Base-by-base conservation (phyloP, 2,888 invertebrate species). In the Acanthosepion lycidas region DNA sequence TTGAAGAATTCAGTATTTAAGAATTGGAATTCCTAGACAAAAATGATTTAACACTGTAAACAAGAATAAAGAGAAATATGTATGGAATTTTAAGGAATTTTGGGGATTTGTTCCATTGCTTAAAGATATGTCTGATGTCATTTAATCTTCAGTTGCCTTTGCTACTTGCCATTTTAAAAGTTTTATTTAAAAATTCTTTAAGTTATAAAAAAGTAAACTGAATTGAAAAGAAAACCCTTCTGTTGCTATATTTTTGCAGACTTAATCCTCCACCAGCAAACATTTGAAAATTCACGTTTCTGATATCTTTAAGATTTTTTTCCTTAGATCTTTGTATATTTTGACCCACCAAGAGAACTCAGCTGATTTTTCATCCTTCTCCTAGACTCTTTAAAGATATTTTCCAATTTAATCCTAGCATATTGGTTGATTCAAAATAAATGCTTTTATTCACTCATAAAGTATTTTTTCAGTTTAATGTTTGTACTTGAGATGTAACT, bases 381-480 rank as follows among this genome's bases (percentile, higher is more conserved):
- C 78, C 33, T 15, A 78, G 9, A 78, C 78, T 9, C 78, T 15
- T 78, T n/a, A 33, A n/a, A 33, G 12, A n/a, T 78, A n/a, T 78
- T 78, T 78, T 78, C 12, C n/a, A 78, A 15, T 78, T 78, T 33
- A n/a, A 78, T n/a, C 78, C 12, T 78, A 4, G 2, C n/a, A 78
- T 78, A 12, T 78, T 78, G 78, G 78, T 78, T 78, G n/a, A 78
- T 78, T 78, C n/a, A n/a, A 78, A 78, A 78, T n/a, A n/a, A 78
- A 78, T 78, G n/a, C 55, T 55, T n/a, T 28, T 78, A n/a, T 78
- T 78, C 78, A n/a, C 9, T 8, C 28, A 28, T 78, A 78, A n/a
- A 4, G 8, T 78, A 78, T 78, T n/a, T n/a, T 78, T 78, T 15
- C 8, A 15, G n/a, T 78, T 78, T n/a, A 78, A n/a, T 33, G n/a